Evolutionary conservation across 2,797 vertebrate genomes (phyloP), one percentile per base, ranked within the genome.

Genomic region (Chloroceryle amazona): DNA sequence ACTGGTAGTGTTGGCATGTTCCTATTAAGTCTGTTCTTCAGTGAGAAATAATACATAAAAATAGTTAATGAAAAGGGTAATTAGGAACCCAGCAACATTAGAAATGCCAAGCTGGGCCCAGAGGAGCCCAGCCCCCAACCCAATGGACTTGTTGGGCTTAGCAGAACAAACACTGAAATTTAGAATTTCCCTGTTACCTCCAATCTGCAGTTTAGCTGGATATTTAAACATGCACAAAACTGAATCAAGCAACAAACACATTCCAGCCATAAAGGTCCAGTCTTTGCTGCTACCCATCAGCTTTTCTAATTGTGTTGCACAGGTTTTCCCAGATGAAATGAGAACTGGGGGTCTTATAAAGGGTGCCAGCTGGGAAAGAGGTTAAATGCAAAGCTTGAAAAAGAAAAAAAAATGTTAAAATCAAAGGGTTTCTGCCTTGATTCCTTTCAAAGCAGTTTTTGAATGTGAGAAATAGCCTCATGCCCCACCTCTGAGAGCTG

Each of bases 301-400:
- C 61, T 89, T 89, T 68, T 79, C 46, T 78, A 51, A 67, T 65
- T 42, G 75, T 9, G 13, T 57, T 51, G 80, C 75, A 91, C 14
- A 4, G 67, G 46, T 93, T 91, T 93, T 93, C 81, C 85, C 73
- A 82, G 67, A 63, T 25, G 73, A 75, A 89, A 67, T 86, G 15
- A 60, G 76, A 80, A 39, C 67, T 28, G 78, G 37, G 57, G 35
- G 37, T 54, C 51, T 66, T 63, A 49, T 3, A 57, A 86, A 35
- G 39, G 79, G 54, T 63, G 68, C 84, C 84, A 93, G 88, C 88
- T 93, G 90, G 55, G 91, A 51, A 93, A 91, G 91, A 85, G 20
- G 51, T 81, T 82, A 81, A 51, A 82, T 39, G 41, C 21, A 78
- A 87, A 87, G 51, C 78, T 13, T 61, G 7, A 52, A 76, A 72